Base-by-base conservation (phyloP, 2,888 invertebrate species). In the Drosophila pseudotakahashii region DNA sequence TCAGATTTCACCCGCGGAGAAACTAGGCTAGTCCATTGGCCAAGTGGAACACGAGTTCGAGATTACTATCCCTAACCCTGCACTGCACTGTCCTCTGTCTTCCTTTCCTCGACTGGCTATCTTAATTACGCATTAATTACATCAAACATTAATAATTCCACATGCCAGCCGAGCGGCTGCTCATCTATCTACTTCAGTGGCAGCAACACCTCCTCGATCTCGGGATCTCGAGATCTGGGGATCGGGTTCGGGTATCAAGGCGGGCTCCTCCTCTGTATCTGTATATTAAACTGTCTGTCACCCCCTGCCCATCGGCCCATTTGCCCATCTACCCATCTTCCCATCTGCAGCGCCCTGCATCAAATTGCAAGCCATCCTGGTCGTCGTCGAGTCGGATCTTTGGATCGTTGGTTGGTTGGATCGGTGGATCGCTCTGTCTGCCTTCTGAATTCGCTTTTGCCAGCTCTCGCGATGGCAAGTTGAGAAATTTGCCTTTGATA, bases 41-140 rank as follows among this genome's bases (percentile, higher is more conserved):
- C 37, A 26, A 19, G 11, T 37, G 16, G 2, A 45, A 30, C 26
- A 14, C 26, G 26, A 47, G 47, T 47, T 16, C 47, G 14, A 16
- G 47, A 47, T 47, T 13, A 37, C 23, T 32, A 13, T 34, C 66
- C 45, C 52, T 30, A 14, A 32, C 11, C 34, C 34, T 34, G 7
- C 7, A 34, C 34, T 11, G 1, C 32, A 14, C 62, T 62, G 58
- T 26, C 26, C 26, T 26, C 6, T 26, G 5, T 6, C 26, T 26
- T 52, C 62, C 70, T 66, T 79, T 73, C 48, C 55, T 44, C 66
- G 55, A 62, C 55, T 76, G 82, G 77, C 77, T 73, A 82, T 88
- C 89, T 89, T 88, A 88, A 88, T 89, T 89, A 84, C 82, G 88
- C 88, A 88, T 88, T 88, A 88, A 88, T 89, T 89, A 81, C 87